phyloP scores from a whole-genome alignment of 30 jellyfish, hydroid and myxozoan species.

The Turritopsis dohrnii region DNA sequence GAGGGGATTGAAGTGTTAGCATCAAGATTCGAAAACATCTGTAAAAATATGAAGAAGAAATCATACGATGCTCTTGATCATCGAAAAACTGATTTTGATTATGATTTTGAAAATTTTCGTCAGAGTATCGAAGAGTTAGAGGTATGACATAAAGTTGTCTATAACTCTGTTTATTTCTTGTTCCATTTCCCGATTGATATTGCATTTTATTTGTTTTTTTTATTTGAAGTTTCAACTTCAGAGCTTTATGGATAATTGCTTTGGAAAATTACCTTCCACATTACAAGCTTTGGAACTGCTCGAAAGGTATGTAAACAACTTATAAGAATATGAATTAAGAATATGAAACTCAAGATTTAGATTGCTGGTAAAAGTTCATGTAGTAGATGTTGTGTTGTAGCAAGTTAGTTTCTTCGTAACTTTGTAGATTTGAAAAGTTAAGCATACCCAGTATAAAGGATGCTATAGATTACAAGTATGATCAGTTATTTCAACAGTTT shows the following conservation, averaged over 20 bases:
- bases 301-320: constrained; percentile 46
- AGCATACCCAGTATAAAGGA: constrained; percentile 56
- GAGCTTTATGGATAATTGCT: constrained; percentile 54
- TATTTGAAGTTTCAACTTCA: constrained; percentile 59
- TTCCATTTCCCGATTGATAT: neutral
- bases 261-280: constrained; percentile 59
- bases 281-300: constrained; percentile 72
- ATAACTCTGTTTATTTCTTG: no score
- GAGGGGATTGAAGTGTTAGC: constrained; percentile 88
- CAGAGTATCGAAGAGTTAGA: constrained; percentile 70
- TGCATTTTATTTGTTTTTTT: neutral
- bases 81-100: constrained; percentile 81
- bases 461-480: constrained; percentile 77
- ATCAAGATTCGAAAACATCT: constrained; percentile 59
- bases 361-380: neutral
- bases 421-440: constrained; percentile 73
- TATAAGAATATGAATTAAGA: neutral
- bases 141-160: constrained; percentile 33
- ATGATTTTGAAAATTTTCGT: constrained; percentile 79
- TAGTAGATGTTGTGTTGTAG: neutral
- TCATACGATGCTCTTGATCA: constrained; percentile 86
- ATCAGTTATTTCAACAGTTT: constrained; percentile 63
- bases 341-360: neutral
- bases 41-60: constrained; percentile 80
- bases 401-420: neutral